These are phyloP conservation scores for Dicentrarchus labrax DNA, from an alignment of 2,113 vertebrate genomes.

Conservation along the genomic window DNA sequence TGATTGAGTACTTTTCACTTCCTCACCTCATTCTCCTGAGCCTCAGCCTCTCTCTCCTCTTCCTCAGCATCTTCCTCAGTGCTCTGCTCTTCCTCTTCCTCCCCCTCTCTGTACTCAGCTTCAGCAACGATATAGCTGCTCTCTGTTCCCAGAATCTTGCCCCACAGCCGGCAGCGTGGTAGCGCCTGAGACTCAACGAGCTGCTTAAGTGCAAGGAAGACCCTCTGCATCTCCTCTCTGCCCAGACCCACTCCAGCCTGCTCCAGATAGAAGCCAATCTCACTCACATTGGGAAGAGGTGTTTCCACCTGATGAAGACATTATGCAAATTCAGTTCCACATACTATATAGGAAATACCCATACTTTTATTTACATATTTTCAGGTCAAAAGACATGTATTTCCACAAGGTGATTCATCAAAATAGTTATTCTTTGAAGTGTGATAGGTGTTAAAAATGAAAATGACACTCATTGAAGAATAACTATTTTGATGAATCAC, in stretches of 20 bases:
- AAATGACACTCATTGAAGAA: too few relatives aligned
- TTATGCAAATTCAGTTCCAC: neutral
- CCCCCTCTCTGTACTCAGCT: constrained; percentile 87
- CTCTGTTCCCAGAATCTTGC: constrained; percentile 91
- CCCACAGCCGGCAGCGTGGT: constrained; percentile 93
- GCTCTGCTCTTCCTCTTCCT: constrained; percentile 87
- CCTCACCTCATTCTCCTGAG: constrained; percentile 50
- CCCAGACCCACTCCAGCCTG: constrained; percentile 91
- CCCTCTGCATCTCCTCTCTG: constrained; percentile 89
- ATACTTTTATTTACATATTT: neutral
- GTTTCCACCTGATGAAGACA: constrained; percentile 82
- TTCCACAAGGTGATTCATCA: too few relatives aligned
- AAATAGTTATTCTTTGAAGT: too few relatives aligned
- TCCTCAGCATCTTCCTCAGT: constrained; percentile 73
- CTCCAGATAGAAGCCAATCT: constrained; percentile 92
- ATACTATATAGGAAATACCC: neutral
- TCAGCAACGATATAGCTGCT: constrained; percentile 93
- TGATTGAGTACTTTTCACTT: constrained; percentile 38
- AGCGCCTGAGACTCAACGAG: constrained; percentile 86
- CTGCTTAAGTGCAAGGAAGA: constrained; percentile 92
- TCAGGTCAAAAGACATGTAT: neutral
- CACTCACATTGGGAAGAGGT: constrained; percentile 89
- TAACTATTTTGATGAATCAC: too few relatives aligned
- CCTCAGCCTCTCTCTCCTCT: constrained; percentile 62
- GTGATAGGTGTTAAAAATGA: too few relatives aligned